Conservation (phyloP, 2,113 vertebrate genomes). For the Rhea pennata region DNA sequence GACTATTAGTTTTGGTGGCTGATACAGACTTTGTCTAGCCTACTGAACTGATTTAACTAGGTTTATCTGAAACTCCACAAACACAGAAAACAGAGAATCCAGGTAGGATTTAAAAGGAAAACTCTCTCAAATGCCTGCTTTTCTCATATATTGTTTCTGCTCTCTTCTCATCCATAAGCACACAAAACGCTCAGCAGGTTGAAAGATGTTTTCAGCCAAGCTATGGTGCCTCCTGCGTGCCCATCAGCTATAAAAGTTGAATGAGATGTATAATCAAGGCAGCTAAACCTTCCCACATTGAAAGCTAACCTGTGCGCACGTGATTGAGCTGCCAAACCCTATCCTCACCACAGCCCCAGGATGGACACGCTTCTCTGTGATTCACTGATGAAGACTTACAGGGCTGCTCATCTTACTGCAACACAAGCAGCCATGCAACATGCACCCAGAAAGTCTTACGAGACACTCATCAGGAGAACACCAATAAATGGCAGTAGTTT, state of each 20-base stretch:
- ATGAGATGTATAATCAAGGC: neutral
- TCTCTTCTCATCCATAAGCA: neutral
- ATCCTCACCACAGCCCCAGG: neutral
- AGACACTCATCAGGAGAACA: neutral
- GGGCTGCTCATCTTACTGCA: neutral
- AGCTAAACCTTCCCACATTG: neutral
- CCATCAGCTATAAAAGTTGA: neutral
- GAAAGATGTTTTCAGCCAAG: neutral
- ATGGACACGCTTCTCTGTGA: neutral
- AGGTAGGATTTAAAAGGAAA: neutral
- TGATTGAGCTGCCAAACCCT: neutral
- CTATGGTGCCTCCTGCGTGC: neutral
- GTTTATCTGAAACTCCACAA: neutral
- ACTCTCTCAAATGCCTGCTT: neutral
- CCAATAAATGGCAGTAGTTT: neutral
- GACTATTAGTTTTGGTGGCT: neutral
- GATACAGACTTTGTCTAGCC: neutral
- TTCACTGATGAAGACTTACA: neutral
- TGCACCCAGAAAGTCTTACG: neutral
- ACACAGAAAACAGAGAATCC: neutral
- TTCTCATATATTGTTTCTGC: neutral
- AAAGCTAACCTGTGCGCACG: neutral
- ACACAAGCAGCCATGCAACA: neutral
- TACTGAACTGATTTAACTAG: neutral
- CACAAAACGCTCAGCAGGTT: neutral